Conservation (phyloP, 1,140 invertebrate genomes). For the Delia radicum region DNA sequence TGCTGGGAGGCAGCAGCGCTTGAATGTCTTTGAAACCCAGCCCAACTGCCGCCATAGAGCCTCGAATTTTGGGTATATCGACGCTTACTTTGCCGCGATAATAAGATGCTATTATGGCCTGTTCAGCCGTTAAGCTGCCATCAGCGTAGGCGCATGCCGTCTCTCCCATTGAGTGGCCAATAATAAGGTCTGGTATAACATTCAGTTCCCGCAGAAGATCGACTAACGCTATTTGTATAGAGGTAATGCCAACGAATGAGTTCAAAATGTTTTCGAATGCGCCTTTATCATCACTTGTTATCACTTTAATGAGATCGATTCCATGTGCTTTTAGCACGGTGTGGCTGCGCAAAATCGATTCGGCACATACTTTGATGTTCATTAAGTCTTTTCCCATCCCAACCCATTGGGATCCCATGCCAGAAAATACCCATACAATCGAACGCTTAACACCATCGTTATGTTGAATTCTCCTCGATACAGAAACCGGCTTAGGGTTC, state of each 20-base stretch:
- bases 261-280: slow-evolving; percentile 82
- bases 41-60: slow-evolving; percentile 84
- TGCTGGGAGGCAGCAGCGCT: slow-evolving; percentile 63
- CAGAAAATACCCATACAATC: slow-evolving; percentile 86
- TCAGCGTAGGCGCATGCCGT: slow-evolving; percentile 89
- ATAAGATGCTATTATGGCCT: slow-evolving; percentile 82
- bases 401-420: slow-evolving; percentile 88
- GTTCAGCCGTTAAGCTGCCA: slow-evolving; percentile 77
- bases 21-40: slow-evolving; percentile 64
- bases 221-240: slow-evolving; percentile 84
- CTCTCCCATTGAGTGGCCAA: slow-evolving; percentile 87
- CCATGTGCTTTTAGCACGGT: slow-evolving; percentile 66
- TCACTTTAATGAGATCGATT: slow-evolving; percentile 76
- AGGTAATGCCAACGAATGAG: slow-evolving; percentile 88
- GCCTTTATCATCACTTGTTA: slow-evolving; percentile 71
- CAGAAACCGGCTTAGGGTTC: not conserved
- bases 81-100: slow-evolving; percentile 81
- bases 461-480: slow-evolving; percentile 60
- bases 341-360: slow-evolving; percentile 73
- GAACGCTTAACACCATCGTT: slow-evolving; percentile 64
- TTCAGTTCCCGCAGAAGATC: slow-evolving; percentile 72
- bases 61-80: slow-evolving; percentile 72
- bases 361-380: slow-evolving; percentile 69
- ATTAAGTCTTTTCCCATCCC: slow-evolving; percentile 73
- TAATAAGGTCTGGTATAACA: slow-evolving; percentile 79